Evolutionary conservation across 2,888 invertebrate species (phyloP).

Genomic region (Leptothorax acervorum): DNA sequence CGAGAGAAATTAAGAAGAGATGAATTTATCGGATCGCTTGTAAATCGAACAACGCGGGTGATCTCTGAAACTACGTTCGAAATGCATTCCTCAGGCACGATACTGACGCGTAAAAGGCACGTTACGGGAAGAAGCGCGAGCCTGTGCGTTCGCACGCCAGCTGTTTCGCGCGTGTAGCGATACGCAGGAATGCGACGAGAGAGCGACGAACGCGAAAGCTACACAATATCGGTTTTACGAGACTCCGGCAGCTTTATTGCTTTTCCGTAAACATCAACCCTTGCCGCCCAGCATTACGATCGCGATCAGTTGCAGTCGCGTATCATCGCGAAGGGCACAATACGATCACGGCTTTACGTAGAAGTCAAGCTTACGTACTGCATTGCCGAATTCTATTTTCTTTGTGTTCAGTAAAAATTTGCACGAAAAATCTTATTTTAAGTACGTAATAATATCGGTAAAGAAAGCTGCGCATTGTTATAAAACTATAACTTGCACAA

Average conservation of each 20-base stretch:
- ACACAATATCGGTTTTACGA: slow-evolving; percentile 71
- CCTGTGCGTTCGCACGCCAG: slow-evolving; percentile 6
- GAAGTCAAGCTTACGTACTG: slow-evolving; percentile 1
- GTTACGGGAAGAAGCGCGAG: slow-evolving; percentile 24
- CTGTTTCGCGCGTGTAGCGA: slow-evolving; percentile 15
- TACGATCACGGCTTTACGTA: slow-evolving; percentile 23
- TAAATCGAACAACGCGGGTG: slow-evolving; percentile 25
- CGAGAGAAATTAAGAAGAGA: background rate
- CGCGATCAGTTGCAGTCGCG: slow-evolving; percentile 35
- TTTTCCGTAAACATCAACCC: slow-evolving; percentile 63
- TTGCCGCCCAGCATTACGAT: slow-evolving; percentile 43
- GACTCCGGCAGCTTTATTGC: slow-evolving; percentile 66
- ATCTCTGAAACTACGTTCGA: slow-evolving; percentile 7
- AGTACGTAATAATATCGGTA: background rate
- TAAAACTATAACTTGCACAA: background rate
- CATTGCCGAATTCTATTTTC: slow-evolving; percentile 10
- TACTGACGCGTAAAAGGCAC: slow-evolving; percentile 40
- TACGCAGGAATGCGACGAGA: slow-evolving; percentile 39
- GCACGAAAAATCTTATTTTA: background rate
- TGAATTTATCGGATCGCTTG: slow-evolving; percentile 11
- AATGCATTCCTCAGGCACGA: slow-evolving; percentile 29
- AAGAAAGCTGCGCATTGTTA: background rate
- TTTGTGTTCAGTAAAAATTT: background rate
- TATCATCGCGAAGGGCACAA: slow-evolving; percentile 12
- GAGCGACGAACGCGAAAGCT: slow-evolving; percentile 31